Evolutionary conservation across 2,888 invertebrate genomes (phyloP).

Genomic region (Coecobrya sp.): DNA sequence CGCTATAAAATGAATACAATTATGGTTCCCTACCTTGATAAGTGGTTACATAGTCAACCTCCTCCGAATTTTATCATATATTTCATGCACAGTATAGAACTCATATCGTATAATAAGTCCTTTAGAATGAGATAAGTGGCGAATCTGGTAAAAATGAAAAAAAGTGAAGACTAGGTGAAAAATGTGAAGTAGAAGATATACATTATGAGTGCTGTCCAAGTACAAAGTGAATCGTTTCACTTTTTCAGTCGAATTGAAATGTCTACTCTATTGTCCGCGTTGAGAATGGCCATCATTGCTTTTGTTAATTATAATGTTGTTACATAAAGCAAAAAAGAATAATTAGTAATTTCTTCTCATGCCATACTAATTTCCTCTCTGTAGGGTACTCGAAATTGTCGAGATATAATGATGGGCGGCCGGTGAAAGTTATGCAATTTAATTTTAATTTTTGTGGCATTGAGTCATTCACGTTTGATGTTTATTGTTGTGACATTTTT

Average conservation of each 20-base stretch:
- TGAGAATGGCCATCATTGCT: neutral
- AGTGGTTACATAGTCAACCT: neutral
- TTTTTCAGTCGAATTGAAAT: neutral
- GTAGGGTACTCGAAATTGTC: neutral
- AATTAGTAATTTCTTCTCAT: neutral
- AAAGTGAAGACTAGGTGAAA: too few relatives aligned
- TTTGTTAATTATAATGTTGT: neutral
- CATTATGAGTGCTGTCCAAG: neutral
- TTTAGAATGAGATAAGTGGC: too few relatives aligned
- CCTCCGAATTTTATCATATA: neutral
- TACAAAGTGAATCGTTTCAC: neutral
- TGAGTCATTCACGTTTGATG: too few relatives aligned
- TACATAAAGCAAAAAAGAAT: neutral
- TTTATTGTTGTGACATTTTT: too few relatives aligned
- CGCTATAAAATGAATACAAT: slow-evolving; percentile 34
- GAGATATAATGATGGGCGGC: neutral
- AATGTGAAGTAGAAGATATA: neutral
- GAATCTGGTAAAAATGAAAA: too few relatives aligned
- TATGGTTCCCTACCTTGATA: neutral
- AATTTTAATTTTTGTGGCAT: too few relatives aligned
- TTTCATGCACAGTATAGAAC: neutral
- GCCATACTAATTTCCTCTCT: neutral
- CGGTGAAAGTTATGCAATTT: neutral
- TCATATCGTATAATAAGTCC: too few relatives aligned
- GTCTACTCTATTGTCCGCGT: neutral